These are phyloP conservation scores for Corythornis leucogaster DNA, from an alignment of 2,797 vertebrate species.

Conservation along the genomic window DNA sequence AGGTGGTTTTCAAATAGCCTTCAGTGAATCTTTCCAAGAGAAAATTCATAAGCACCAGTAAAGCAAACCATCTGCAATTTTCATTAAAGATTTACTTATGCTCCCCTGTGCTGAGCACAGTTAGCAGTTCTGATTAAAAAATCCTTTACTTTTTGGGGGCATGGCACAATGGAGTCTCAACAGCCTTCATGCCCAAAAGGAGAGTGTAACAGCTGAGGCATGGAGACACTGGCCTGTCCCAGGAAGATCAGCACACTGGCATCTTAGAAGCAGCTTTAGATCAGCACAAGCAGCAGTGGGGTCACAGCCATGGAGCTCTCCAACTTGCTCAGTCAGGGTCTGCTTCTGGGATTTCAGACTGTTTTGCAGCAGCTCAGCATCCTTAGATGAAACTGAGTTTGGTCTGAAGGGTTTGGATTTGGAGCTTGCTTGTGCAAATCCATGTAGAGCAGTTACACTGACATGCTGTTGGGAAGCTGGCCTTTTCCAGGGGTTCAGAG, in stretches of 20 bases:
- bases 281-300: not conserved
- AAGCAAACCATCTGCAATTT: not conserved
- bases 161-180: not conserved
- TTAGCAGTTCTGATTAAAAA: not conserved
- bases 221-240: not conserved
- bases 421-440: not conserved
- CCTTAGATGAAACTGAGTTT: not conserved
- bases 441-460: not conserved
- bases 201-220: not conserved
- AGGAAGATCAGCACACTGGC: not conserved
- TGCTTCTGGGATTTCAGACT: not conserved
- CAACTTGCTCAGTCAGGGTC: not conserved
- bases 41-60: not conserved
- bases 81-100: constrained; percentile 24
- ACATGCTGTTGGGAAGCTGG: not conserved
- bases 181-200: not conserved
- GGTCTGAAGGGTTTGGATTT: not conserved
- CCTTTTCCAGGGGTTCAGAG: not conserved
- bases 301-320: not conserved
- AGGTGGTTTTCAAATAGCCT: not conserved
- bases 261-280: not conserved
- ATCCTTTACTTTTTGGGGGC: not conserved
- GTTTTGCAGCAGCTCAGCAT: not conserved
- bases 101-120: not conserved
- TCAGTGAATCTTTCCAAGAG: constrained; percentile 4